Evolutionary conservation across 2,113 vertebrate species (phyloP).

Genomic region (Oreochromis niloticus): DNA sequence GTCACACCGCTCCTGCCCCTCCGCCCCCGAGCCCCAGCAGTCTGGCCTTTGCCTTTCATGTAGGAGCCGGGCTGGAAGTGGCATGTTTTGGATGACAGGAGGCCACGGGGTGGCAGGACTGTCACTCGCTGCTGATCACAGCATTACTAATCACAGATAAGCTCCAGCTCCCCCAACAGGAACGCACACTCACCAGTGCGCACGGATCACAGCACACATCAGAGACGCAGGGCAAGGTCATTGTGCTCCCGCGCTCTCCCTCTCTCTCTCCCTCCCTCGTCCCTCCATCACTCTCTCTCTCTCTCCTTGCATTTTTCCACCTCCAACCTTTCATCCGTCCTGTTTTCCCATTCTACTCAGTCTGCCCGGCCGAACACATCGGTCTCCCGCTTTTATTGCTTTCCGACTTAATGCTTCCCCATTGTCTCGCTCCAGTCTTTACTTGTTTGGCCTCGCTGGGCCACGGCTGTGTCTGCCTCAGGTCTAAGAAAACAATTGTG

Average conservation of each 20-base stretch:
- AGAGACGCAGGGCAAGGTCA: conserved; percentile 38
- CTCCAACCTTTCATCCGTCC: background rate
- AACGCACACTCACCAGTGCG: conserved; percentile 12
- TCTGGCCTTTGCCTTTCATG: conserved; percentile 36
- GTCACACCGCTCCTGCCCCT: background rate
- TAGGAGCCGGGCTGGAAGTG: conserved; percentile 23
- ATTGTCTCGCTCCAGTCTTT: background rate
- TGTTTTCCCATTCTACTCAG: background rate
- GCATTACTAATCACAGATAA: conserved; percentile 68
- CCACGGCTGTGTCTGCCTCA: conserved; percentile 4
- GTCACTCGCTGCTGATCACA: conserved; percentile 64
- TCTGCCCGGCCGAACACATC: conserved; percentile 14
- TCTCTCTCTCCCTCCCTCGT: background rate
- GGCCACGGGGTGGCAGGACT: conserved; percentile 28
- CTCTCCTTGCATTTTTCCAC: background rate
- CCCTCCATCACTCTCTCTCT: background rate
- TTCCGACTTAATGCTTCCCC: background rate
- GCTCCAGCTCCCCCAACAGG: conserved; percentile 32
- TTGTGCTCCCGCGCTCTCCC: background rate
- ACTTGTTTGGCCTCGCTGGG: background rate
- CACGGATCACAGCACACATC: conserved; percentile 45
- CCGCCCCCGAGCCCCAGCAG: background rate
- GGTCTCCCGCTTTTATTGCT: conserved; percentile 36
- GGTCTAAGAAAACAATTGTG: background rate
- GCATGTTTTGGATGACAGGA: conserved; percentile 53